Evolutionary conservation across 2,888 invertebrate genomes (phyloP).

Genomic region (Drosophila phalerata): DNA sequence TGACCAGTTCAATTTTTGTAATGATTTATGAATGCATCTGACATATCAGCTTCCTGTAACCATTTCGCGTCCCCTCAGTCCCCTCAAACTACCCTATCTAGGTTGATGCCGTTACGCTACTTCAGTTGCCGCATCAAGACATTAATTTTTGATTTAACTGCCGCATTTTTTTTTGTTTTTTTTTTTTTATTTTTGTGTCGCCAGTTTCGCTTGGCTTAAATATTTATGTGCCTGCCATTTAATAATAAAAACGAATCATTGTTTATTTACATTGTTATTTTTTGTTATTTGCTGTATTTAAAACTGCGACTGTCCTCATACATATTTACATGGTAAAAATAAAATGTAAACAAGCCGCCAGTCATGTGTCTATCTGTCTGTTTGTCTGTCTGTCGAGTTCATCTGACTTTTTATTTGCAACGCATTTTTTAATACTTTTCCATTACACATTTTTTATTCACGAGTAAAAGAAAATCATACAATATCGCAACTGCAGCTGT

Average conservation of each 20-base stretch:
- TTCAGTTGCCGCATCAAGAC: conserved; percentile 62
- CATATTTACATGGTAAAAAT: conserved; percentile 19
- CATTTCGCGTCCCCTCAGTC: no score
- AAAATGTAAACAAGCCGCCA: conserved; percentile 22
- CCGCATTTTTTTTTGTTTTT: conserved; percentile 19
- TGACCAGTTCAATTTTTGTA: conserved; percentile 73
- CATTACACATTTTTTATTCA: conserved; percentile 12
- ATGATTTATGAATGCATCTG: conserved; percentile 84
- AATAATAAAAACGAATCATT: conserved; percentile 53
- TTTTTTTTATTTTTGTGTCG: conserved; percentile 25
- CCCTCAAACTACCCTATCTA: neutral
- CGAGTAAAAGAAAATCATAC: conserved; percentile 26
- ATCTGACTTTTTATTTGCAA: conserved; percentile 23
- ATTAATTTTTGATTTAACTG: conserved; percentile 73
- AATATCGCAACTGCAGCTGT: conserved; percentile 31
- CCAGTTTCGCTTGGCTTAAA: conserved; percentile 47
- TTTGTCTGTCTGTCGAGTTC: conserved; percentile 22
- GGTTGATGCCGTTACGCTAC: conserved; percentile 21
- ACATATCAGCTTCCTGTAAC: conserved; percentile 83
- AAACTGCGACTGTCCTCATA: conserved; percentile 24
- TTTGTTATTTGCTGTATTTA: conserved; percentile 41
- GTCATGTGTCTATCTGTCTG: neutral
- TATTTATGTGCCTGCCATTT: conserved; percentile 61
- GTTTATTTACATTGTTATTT: conserved; percentile 22
- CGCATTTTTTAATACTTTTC: conserved; percentile 22